Conservation (phyloP, 2,888 invertebrate species). For the Cecidostiba fungosa region DNA sequence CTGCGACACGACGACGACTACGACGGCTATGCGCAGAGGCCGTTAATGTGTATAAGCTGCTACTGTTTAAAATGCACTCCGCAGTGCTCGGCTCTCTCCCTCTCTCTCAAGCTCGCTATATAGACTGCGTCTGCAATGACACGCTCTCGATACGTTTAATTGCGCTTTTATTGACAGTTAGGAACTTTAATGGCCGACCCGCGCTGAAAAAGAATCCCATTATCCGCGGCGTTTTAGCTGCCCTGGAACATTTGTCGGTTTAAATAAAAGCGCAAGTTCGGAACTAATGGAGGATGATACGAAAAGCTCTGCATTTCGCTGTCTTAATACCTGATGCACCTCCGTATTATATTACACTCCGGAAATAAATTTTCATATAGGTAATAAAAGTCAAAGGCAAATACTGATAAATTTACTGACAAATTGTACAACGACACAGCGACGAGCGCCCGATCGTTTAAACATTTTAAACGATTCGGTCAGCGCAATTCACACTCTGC, state of each 20-base stretch:
- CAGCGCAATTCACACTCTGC: neutral
- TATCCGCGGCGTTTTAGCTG: neutral
- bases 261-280: neutral
- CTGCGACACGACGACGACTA: neutral
- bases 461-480: neutral
- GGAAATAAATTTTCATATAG: too few relatives aligned
- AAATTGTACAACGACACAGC: neutral
- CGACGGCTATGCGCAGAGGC: neutral
- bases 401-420: too few relatives aligned
- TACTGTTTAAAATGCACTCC: constrained; percentile 23
- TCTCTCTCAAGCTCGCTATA: neutral
- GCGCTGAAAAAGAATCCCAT: constrained; percentile 25
- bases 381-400: too few relatives aligned
- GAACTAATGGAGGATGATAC: neutral
- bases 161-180: constrained; percentile 2
- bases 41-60: constrained; percentile 34
- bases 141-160: constrained; percentile 9
- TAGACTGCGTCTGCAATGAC: neutral
- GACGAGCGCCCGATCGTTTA: neutral
- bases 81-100: neutral
- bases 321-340: too few relatives aligned
- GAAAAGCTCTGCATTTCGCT: neutral
- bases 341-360: too few relatives aligned
- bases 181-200: neutral
- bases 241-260: constrained; percentile 11